Conservation (phyloP, 2,113 vertebrate genomes). For the Cairina moschata region DNA sequence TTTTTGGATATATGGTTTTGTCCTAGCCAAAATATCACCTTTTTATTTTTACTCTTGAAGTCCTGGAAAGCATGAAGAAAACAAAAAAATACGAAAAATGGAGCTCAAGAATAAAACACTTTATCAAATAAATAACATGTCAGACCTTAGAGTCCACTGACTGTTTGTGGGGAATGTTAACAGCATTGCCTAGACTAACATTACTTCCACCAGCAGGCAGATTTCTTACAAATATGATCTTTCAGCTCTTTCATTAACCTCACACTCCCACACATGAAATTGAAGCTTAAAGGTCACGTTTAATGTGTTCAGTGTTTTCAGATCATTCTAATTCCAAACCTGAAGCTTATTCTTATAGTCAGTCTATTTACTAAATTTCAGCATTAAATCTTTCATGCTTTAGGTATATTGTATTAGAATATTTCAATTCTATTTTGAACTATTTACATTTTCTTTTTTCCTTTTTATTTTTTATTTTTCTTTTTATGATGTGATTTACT, state of each 20-base stretch:
- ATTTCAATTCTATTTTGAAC: not conserved
- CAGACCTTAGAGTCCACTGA: constrained; percentile 37
- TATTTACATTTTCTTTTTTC: not conserved
- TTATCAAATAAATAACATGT: constrained; percentile 73
- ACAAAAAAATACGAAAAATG: constrained; percentile 38
- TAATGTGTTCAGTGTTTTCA: constrained; percentile 58
- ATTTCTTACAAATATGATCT: constrained; percentile 67
- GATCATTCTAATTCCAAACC: constrained; percentile 20
- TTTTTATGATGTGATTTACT: not conserved
- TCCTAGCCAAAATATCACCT: not conserved
- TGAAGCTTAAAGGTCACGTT: constrained; percentile 67
- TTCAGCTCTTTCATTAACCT: constrained; percentile 68
- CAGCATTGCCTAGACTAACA: constrained; percentile 2
- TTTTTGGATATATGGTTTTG: not conserved
- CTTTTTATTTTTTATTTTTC: not conserved
- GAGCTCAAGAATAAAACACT: constrained; percentile 53
- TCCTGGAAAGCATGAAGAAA: not conserved
- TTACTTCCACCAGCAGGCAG: constrained; percentile 35
- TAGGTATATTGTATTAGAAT: not conserved
- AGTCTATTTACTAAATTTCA: constrained; percentile 14
- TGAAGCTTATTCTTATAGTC: not conserved
- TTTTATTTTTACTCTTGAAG: constrained; percentile 37
- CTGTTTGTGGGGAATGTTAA: constrained; percentile 52
- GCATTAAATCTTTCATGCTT: not conserved
- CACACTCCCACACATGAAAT: not conserved